Evolutionary conservation across 2,888 invertebrate genomes (phyloP), one percentile per base, ranked within the genome.

Genomic region (Drymonia ruficornis): DNA sequence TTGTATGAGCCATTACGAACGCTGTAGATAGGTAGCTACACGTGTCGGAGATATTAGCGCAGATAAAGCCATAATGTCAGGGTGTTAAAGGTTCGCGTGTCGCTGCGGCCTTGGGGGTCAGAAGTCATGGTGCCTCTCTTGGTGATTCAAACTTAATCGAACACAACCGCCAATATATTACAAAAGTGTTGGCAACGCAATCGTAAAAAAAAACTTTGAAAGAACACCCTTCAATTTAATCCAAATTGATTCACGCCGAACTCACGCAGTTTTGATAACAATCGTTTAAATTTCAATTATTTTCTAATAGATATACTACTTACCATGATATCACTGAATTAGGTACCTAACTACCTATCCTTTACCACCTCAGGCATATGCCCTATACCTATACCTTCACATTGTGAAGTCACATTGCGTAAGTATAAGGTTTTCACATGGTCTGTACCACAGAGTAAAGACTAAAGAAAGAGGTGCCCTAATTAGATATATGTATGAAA

Each of bases 81-180:
- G 80, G 77, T 76, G 76, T 63, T 55, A 65, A 65, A 70, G 67
- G 74, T 61, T 89, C 71, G 90, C 90, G 90, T 90, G 90, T 71
- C 76, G 58, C 61, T 57, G 43, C 72, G 77, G 65, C 89, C 89
- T 88, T 86, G 83, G 67, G n/a, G 57, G 58, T 60, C 56, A 67
- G 69, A 65, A 72, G 60, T 61, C 63, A 54, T 19, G 70, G 67
- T 61, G 73, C 66, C 75, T 73, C 70, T 76, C 73, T 84, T 84
- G 86, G 76, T 83, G 74, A 84, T 86, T 83, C 84, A 74, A 84
- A 84, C 76, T 85, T 85, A 87, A 87, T 86, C 84, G 79, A 83
- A 83, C 78, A 83, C 82, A 73, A 77, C 75, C 70, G 57, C 74
- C 76, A 70, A 77, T 78, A 81, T 75, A 76, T 78, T 72, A 75